These are phyloP conservation scores for Erythrocercus mccallii DNA, from an alignment of 2,113 vertebrate genomes.

Conservation along the genomic window DNA sequence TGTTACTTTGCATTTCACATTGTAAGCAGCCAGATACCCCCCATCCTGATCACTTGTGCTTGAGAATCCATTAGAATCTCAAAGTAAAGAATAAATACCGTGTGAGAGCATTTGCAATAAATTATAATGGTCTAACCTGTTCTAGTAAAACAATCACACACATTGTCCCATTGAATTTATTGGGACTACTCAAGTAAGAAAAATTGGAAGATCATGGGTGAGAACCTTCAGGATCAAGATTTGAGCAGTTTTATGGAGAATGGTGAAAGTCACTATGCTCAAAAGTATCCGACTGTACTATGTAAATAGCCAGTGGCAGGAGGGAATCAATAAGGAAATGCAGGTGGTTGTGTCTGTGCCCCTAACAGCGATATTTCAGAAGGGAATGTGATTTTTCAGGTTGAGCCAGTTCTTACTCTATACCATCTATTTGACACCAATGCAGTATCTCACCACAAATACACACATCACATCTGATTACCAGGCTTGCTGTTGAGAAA, in stretches of 20 bases:
- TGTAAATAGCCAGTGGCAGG: background rate
- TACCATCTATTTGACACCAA: background rate
- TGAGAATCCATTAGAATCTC: background rate
- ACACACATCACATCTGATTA: background rate
- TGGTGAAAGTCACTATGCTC: background rate
- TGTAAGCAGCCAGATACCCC: background rate
- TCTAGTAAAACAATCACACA: background rate
- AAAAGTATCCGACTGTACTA: background rate
- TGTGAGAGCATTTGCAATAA: background rate
- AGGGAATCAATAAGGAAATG: background rate
- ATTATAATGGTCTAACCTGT: background rate
- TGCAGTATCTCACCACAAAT: background rate
- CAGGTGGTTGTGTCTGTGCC: background rate
- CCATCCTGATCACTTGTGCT: background rate
- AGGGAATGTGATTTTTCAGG: conserved; percentile 54
- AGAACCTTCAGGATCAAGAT: background rate
- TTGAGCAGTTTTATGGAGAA: background rate
- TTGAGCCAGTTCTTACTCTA: background rate
- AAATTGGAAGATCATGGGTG: background rate
- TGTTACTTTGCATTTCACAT: background rate
- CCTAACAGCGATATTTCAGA: background rate
- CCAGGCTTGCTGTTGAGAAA: background rate
- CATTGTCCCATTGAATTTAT: background rate
- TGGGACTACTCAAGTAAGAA: background rate
- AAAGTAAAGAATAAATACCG: background rate